phyloP scores from a whole-genome alignment of 2,888 invertebrate genomes.

The Hetaerina titia region DNA sequence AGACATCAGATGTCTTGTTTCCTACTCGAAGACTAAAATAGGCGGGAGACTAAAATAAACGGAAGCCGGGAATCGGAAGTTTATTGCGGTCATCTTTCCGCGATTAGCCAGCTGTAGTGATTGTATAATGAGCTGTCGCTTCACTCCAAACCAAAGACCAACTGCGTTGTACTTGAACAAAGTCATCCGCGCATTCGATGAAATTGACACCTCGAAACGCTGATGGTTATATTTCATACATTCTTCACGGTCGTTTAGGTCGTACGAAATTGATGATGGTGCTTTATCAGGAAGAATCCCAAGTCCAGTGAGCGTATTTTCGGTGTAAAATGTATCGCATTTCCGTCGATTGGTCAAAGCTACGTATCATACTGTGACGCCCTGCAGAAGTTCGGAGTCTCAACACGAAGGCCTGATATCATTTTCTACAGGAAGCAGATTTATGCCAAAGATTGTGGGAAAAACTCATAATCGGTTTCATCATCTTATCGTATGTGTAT shows the following conservation, averaged over 20 bases:
- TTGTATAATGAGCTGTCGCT: background rate
- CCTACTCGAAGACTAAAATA: background rate
- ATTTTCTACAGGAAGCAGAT: too few relatives aligned
- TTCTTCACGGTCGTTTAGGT: background rate
- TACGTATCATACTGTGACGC: background rate
- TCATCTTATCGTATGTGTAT: too few relatives aligned
- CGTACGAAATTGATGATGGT: background rate
- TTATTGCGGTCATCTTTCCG: conserved; percentile 1
- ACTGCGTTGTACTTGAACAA: background rate
- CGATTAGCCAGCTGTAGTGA: background rate
- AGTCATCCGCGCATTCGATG: background rate
- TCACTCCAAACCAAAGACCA: background rate
- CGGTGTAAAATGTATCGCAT: background rate
- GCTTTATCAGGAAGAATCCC: background rate
- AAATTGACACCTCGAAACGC: background rate
- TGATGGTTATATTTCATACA: background rate
- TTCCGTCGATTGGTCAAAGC: background rate
- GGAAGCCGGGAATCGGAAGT: background rate
- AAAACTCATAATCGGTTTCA: too few relatives aligned
- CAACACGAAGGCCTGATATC: too few relatives aligned
- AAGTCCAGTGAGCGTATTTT: background rate
- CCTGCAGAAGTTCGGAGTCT: too few relatives aligned
- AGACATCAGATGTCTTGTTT: background rate
- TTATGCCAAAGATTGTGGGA: too few relatives aligned
- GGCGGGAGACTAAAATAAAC: background rate